Evolutionary conservation across 2,797 vertebrate genomes (phyloP).

Genomic region (Acrossocheilus fasciatus): DNA sequence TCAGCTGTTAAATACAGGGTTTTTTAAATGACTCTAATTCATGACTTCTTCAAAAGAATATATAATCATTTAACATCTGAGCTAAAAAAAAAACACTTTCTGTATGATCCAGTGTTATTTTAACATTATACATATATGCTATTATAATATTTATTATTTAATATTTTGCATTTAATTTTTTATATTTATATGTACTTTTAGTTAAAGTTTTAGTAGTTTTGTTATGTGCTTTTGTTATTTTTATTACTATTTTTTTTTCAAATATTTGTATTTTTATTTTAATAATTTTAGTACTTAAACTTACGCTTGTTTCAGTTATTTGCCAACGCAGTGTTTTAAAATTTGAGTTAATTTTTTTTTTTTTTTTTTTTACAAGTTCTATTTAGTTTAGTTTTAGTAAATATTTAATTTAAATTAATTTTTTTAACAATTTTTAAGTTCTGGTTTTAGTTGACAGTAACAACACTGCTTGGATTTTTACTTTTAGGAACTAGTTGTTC

Average conservation of each 20-base stretch:
- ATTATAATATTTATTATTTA: not conserved
- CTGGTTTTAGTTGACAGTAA: not conserved
- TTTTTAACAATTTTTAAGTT: too few relatives aligned
- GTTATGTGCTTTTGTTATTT: not conserved
- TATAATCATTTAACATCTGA: not conserved
- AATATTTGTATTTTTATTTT: too few relatives aligned
- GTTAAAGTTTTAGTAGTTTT: too few relatives aligned
- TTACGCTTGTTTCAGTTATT: too few relatives aligned
- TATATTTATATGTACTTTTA: not conserved
- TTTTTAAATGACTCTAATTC: not conserved
- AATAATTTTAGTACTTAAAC: too few relatives aligned
- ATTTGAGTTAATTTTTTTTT: too few relatives aligned
- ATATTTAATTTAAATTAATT: not conserved
- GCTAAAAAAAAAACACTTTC: not conserved
- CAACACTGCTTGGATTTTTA: not conserved
- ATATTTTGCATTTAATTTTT: not conserved
- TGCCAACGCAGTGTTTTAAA: too few relatives aligned
- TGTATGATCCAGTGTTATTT: not conserved
- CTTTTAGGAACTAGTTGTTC: not conserved
- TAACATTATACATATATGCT: too few relatives aligned
- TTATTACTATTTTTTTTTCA: too few relatives aligned
- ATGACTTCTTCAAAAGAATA: not conserved
- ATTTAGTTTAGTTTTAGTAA: not conserved
- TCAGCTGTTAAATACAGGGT: too few relatives aligned
- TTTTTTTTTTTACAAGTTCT: too few relatives aligned